These are phyloP conservation scores for Cylindroiulus punctatus DNA, from an alignment of 2,888 invertebrate species.

Conservation along the genomic window DNA sequence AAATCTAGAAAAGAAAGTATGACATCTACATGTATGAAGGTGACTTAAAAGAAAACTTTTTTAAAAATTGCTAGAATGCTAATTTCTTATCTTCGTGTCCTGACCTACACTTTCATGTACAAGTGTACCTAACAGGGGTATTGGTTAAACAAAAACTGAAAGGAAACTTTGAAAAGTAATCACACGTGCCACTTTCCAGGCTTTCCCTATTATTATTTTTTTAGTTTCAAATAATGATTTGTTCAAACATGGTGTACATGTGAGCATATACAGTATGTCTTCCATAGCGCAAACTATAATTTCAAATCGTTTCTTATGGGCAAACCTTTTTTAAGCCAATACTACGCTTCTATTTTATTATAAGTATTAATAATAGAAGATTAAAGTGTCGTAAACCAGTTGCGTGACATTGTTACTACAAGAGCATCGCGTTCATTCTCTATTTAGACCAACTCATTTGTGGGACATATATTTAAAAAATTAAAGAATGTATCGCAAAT, in stretches of 20 bases:
- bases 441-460: background rate
- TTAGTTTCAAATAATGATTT: background rate
- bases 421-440: background rate
- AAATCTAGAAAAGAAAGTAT: too few species aligned
- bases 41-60: too few species aligned
- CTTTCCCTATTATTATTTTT: background rate
- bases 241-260: too few species aligned
- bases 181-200: background rate
- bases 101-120: constrained; percentile 10
- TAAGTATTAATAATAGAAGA: background rate
- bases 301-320: too few species aligned
- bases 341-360: background rate
- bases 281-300: too few species aligned
- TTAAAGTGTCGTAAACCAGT: background rate
- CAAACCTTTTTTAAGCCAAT: too few species aligned
- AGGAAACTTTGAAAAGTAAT: background rate
- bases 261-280: too few species aligned
- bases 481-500: too few species aligned
- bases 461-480: too few species aligned
- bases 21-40: too few species aligned
- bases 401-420: background rate
- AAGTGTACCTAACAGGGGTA: too few species aligned
- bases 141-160: background rate
- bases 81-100: background rate
- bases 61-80: background rate